A percentile compares a stretch with the other conserved stretches of the same genome.
phyloP scores from a whole-genome alignment of 2,113 vertebrate species.

The Circaetus cinerascens region DNA sequence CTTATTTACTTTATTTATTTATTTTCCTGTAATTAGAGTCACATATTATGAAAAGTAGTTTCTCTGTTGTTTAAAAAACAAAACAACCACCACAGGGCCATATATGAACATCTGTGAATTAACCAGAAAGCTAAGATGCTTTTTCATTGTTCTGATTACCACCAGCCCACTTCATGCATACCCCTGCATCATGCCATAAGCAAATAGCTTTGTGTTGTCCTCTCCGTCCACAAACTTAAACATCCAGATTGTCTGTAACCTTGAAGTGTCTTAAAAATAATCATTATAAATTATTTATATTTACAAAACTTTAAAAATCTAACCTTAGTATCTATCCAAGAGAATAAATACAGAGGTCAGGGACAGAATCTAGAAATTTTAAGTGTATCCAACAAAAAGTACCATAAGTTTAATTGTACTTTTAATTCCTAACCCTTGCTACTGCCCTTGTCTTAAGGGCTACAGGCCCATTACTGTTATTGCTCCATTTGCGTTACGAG shows the following conservation, averaged over 20 bases:
- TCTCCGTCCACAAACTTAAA: background rate
- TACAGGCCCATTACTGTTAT: background rate
- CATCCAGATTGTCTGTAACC: background rate
- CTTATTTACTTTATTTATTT: background rate
- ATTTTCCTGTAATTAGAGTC: background rate
- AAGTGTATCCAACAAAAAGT: background rate
- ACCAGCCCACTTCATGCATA: background rate
- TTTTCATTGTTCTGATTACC: background rate
- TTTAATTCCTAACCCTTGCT: background rate
- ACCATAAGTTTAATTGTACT: background rate
- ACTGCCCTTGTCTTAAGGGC: background rate
- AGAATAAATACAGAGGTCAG: background rate
- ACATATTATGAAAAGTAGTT: background rate
- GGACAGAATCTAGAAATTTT: background rate
- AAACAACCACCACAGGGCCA: background rate
- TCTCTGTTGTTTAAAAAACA: background rate
- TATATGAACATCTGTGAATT: background rate
- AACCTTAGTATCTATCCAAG: background rate
- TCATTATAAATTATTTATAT: background rate
- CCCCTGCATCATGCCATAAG: background rate
- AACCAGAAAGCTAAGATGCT: background rate
- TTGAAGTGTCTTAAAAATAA: background rate
- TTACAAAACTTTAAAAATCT: background rate
- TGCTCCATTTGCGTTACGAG: background rate
- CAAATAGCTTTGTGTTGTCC: background rate